These are phyloP conservation scores for Odontomyia ornata DNA, from an alignment of 2,888 invertebrate genomes.

Conservation along the genomic window DNA sequence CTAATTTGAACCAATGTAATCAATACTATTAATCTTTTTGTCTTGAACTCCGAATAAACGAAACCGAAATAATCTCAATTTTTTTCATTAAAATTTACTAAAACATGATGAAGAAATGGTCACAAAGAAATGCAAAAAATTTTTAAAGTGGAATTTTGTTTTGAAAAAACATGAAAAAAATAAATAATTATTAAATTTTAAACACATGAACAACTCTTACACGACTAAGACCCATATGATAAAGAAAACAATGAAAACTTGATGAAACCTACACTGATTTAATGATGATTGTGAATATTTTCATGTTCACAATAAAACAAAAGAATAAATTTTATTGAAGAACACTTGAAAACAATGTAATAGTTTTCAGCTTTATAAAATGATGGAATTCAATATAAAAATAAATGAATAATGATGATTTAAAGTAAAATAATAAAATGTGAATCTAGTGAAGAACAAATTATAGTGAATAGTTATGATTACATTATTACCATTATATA, in stretches of 20 bases:
- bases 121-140: too few species aligned
- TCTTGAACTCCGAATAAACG: too few species aligned
- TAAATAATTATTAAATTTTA: neutral
- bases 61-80: too few species aligned
- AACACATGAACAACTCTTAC: neutral
- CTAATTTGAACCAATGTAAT: too few species aligned
- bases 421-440: constrained; percentile 11
- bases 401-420: constrained; percentile 4
- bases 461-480: constrained; percentile 37
- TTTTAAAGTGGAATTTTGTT: too few species aligned
- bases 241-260: neutral
- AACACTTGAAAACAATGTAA: neutral
- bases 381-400: constrained; percentile 30
- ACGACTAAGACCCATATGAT: neutral
- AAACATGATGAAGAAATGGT: too few species aligned
- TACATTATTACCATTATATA: constrained; percentile 39
- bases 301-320: neutral
- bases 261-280: neutral
- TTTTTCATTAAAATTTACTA: too few species aligned
- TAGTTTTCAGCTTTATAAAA: constrained; percentile 44
- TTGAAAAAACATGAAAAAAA: neutral
- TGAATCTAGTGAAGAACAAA: constrained; percentile 39
- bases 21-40: too few species aligned
- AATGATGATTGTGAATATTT: neutral
- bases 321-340: neutral